Conservation (phyloP, 2,888 invertebrate species). For the Parnassius orleans region DNA sequence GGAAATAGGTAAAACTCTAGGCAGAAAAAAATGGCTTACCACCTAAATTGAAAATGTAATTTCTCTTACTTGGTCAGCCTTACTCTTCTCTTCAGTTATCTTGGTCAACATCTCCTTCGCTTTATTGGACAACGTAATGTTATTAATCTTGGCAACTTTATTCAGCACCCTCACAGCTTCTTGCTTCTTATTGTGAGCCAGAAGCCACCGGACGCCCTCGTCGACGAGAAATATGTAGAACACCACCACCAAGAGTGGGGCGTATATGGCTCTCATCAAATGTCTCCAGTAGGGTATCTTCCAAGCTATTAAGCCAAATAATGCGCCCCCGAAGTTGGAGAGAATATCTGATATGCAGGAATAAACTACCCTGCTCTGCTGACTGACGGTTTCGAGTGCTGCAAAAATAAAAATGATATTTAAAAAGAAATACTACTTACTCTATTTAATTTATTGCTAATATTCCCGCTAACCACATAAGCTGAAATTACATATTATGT, state of each 20-base stretch:
- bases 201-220: conserved; percentile 90
- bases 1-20: no score
- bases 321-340: conserved; percentile 83
- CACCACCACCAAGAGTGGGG: conserved; percentile 85
- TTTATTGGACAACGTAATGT: conserved; percentile 78
- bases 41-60: background rate
- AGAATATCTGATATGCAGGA: conserved; percentile 68
- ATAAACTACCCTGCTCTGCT: conserved; percentile 65
- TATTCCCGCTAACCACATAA: no score
- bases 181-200: conserved; percentile 84
- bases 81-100: conserved; percentile 53
- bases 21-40: no score
- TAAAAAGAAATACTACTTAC: no score
- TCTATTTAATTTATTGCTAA: no score
- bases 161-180: conserved; percentile 84
- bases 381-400: conserved; percentile 70
- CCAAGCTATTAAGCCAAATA: conserved; percentile 86
- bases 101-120: conserved; percentile 68
- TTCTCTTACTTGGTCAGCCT: conserved; percentile 47
- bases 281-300: conserved; percentile 86
- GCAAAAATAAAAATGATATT: conserved; percentile 28
- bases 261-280: conserved; percentile 84
- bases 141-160: conserved; percentile 85
- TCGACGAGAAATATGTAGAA: conserved; percentile 87
- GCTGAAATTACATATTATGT: no score